Base-by-base conservation (phyloP, 2,888 invertebrate species). In the Halictus quadricinctus region DNA sequence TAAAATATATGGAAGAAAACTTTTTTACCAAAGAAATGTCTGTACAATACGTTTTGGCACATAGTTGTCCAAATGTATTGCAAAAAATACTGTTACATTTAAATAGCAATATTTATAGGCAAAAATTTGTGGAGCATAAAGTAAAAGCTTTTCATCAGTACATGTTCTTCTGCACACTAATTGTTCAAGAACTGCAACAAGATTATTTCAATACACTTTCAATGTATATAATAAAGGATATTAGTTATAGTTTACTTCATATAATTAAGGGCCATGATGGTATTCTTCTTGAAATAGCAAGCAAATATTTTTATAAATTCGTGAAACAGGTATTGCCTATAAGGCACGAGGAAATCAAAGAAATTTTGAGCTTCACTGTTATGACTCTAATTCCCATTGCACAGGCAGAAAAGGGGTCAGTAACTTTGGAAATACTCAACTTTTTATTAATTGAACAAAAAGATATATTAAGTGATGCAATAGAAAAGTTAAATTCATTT, bases 121-220 rank as follows among this genome's bases (percentile, higher is more conserved):
- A 95, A 83, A 93, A 94, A 29, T 94, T 95, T 48, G 91, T 95
- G 10, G 96, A 96, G 87, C 95, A 95, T 69, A 96, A 96, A 93
- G 91, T 96, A 1, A 92, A 95, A 79, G 94, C 95, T 21, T 94
- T 97, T 64, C 95, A 96, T 90, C 95, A 96, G 0, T 97, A 96
- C 87, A 92, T 95, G 6, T 95, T 95, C 2, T 95, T 96, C 85
- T 93, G 94, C 41, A 91, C 95, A 13, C 94, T 95, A 41, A 92
- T 95, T 58, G 91, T 95, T 1, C 94, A 95, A 0, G 89, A 92
- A 41, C 85, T 95, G 10, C 84, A 91, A 4, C 72, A 95, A n/a
- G 92, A 94, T 2, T 86, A 90, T 41, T 93, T 94, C 8, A 92
- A 95, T 73, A 90, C 94, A 1, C 95, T 96, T n/a, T 95, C 95